Evolutionary conservation across 2,888 invertebrate genomes (phyloP).

Genomic region (Trilocha varians): DNA sequence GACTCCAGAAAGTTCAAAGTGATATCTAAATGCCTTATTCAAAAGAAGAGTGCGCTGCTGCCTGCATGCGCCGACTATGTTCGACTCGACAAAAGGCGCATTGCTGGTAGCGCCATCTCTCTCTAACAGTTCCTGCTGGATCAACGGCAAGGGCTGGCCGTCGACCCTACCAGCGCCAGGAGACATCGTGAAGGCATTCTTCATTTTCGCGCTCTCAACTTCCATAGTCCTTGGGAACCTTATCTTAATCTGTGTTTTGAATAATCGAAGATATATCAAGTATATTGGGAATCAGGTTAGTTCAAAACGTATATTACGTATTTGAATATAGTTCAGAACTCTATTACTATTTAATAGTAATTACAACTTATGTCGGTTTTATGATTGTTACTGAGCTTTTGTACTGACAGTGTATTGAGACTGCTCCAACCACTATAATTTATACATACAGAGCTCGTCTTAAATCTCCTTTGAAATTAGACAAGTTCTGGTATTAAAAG

Average conservation of each 20-base stretch:
- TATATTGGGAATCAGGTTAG: conserved; percentile 93
- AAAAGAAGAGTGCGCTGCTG: conserved; percentile 57
- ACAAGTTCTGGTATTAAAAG: too few species aligned
- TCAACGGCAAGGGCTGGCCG: conserved; percentile 77
- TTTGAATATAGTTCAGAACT: too few species aligned
- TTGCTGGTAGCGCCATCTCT: conserved; percentile 85
- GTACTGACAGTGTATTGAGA: too few species aligned
- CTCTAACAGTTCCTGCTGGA: conserved; percentile 87
- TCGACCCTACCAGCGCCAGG: conserved; percentile 77
- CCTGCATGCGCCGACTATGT: conserved; percentile 70
- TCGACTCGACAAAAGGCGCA: conserved; percentile 78
- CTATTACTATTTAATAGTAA: too few species aligned
- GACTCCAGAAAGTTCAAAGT: conserved; percentile 57
- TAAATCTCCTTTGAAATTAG: too few species aligned
- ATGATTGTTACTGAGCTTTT: too few species aligned
- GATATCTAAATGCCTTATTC: conserved; percentile 68
- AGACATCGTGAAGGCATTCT: conserved; percentile 82
- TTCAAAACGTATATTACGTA: too few species aligned
- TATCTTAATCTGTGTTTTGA: conserved; percentile 86
- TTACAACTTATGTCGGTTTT: too few species aligned
- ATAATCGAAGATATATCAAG: conserved; percentile 86
- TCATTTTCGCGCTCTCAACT: conserved; percentile 83
- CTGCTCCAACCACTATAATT: too few species aligned
- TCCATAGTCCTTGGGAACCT: conserved; percentile 87
- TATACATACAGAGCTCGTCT: too few species aligned